Conservation (phyloP, 2,888 invertebrate genomes). For the Caenorhabditis angaria region DNA sequence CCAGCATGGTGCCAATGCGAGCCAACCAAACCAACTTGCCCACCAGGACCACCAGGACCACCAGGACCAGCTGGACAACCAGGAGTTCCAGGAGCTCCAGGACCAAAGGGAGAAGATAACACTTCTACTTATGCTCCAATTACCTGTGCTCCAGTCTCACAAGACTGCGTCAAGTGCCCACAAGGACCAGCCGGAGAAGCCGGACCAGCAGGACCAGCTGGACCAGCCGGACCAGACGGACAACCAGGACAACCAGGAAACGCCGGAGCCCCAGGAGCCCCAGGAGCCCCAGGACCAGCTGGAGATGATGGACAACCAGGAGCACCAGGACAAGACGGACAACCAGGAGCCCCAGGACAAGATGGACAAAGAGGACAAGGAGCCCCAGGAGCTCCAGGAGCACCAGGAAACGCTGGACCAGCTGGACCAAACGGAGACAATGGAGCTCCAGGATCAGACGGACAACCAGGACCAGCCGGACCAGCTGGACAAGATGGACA, state of each 20-base stretch:
- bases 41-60: constrained; percentile 62
- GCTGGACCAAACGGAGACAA: constrained; percentile 45
- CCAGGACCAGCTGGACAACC: constrained; percentile 59
- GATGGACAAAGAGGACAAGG: constrained; percentile 49
- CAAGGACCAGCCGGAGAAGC: constrained; percentile 63
- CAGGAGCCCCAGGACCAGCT: constrained; percentile 56
- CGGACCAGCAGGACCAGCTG: constrained; percentile 60
- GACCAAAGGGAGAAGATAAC: constrained; percentile 61
- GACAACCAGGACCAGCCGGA: constrained; percentile 45
- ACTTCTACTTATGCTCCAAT: constrained; percentile 57
- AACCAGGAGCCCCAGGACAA: constrained; percentile 55
- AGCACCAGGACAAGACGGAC: constrained; percentile 55
- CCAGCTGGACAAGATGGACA: constrained; percentile 43
- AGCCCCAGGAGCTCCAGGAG: constrained; percentile 55
- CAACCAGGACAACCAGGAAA: constrained; percentile 52
- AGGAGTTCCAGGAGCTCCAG: constrained; percentile 53
- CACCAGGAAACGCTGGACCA: constrained; percentile 50
- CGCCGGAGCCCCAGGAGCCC: constrained; percentile 57
- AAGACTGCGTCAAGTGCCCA: constrained; percentile 66
- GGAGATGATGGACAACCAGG: constrained; percentile 57
- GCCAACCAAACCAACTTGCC: constrained; percentile 63
- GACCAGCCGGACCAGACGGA: constrained; percentile 63
- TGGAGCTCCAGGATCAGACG: constrained; percentile 44
- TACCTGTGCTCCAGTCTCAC: constrained; percentile 57
- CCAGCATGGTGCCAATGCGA: constrained; percentile 70